A percentile compares a stretch with the other conserved stretches of the same genome.
These are phyloP conservation scores for Drosophila yooni DNA, from an alignment of 2,888 invertebrate species.

Conservation along the genomic window DNA sequence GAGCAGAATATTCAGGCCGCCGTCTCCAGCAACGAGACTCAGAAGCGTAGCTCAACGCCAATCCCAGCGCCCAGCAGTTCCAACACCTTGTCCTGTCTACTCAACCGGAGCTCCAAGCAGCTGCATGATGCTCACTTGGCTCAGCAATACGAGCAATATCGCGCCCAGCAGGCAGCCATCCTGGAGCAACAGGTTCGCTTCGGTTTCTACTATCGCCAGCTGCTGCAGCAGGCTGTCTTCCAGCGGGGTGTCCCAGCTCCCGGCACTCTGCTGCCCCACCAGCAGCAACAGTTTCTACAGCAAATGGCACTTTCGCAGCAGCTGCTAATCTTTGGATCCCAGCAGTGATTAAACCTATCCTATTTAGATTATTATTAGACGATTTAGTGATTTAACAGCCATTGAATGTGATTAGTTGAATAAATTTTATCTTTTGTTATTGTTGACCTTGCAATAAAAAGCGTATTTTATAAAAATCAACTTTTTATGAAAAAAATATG, in stretches of 20 bases:
- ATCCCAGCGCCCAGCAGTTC: conserved; percentile 26
- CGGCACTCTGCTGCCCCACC: conserved; percentile 41
- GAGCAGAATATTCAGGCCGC: conserved; percentile 39
- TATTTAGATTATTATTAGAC: not conserved
- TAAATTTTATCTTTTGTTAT: conserved; percentile 51
- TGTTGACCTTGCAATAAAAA: conserved; percentile 50
- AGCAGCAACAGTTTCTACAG: conserved; percentile 69
- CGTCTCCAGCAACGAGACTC: not conserved
- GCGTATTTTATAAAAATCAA: not conserved
- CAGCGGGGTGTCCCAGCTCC: conserved; percentile 33
- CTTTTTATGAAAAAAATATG: not conserved
- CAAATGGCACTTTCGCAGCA: conserved; percentile 71
- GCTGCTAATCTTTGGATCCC: conserved; percentile 59
- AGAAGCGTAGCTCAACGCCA: conserved; percentile 2
- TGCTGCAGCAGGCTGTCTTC: conserved; percentile 66
- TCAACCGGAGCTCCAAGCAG: conserved; percentile 67
- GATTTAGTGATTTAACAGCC: conserved; percentile 40
- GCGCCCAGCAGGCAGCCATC: conserved; percentile 51
- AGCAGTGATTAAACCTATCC: conserved; percentile 10
- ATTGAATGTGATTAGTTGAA: conserved; percentile 58
- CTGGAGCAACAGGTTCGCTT: conserved; percentile 71
- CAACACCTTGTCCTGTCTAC: conserved; percentile 65
- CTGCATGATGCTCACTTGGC: conserved; percentile 59
- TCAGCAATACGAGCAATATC: conserved; percentile 62
- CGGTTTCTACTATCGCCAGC: conserved; percentile 71